Base-by-base conservation (phyloP, 1,140 invertebrate genomes). In the Heliothis subflexa region DNA sequence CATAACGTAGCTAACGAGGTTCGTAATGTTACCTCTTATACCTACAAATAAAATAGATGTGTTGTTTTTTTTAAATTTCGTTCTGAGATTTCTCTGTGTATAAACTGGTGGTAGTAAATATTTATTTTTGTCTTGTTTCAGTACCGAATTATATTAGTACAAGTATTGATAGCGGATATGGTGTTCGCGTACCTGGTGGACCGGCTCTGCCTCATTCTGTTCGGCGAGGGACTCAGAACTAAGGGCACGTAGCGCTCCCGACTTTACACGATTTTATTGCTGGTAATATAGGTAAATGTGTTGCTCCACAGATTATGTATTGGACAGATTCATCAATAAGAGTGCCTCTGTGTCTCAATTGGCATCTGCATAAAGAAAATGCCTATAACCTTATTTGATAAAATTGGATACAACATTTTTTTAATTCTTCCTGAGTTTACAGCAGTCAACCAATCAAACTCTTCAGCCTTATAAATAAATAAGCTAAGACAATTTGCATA, bases 131-230 rank as follows among this genome's bases (percentile, higher is more conserved):
- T 25, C 21, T 25, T 90, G 85, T 95, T 93, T 85, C 93, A 99
- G 98, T 99, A 99, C 88, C 97, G 98, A 78, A 95, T 96, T 78
- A 97, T 96, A 76, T 93, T 99, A 85, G 95, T 99, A 28, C 94
- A 95, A 91, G 96, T 98, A 14, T 94, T 99, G 64, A 93, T 97
- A 80, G 96, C 96, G 5, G 98, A 99, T 92, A 97, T 99, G 86
- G 87, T 97, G 54, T 96, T 97, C 85, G 97, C 98, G 4, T 99
- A 97, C 86, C 82, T 97, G 9, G 96, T 98, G 50, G 99, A 99
- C 93, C 96, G 98, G 84, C 86, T 96, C 16, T 98, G 98, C 93
- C 95, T 98, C 85, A 98, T 97, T 95, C 94, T 99, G 25, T 99
- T 98, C 93, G 98, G 98, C n/a, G 97, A 97, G 91, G 97, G 97